phyloP scores from a whole-genome alignment of 2,888 invertebrate species.

The Hyposoter didymator region DNA sequence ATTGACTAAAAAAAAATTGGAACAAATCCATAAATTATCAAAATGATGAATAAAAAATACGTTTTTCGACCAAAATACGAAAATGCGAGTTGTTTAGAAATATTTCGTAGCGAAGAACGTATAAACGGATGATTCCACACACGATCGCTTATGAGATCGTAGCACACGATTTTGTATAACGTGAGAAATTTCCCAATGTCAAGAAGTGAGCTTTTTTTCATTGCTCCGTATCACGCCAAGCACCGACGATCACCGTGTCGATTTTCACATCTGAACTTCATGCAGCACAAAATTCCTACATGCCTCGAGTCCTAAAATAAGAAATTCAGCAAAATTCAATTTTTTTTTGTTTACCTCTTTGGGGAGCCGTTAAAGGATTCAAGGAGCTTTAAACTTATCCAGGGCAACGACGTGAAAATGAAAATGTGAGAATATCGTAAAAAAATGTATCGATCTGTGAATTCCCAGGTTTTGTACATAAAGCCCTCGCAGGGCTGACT shows the following conservation, averaged over 20 bases:
- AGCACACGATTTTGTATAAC: neutral
- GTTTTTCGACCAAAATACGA: too few species aligned
- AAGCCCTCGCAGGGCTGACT: conserved; percentile 10
- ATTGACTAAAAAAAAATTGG: too few species aligned
- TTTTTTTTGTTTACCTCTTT: neutral
- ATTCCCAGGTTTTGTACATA: neutral
- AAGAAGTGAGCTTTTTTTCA: conserved; percentile 53
- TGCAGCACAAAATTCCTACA: neutral
- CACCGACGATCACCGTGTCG: conserved; percentile 67
- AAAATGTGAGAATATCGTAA: conserved; percentile 22
- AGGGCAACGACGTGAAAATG: too few species aligned
- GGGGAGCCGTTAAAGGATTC: neutral
- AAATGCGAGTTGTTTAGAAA: too few species aligned
- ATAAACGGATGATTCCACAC: neutral
- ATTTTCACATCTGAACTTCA: conserved; percentile 12
- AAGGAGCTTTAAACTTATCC: neutral
- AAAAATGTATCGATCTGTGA: conserved; percentile 57
- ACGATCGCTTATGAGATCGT: neutral
- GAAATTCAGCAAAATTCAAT: neutral
- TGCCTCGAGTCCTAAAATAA: neutral
- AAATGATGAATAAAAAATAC: too few species aligned
- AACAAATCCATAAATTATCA: too few species aligned
- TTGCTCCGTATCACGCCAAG: conserved; percentile 74
- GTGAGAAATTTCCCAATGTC: conserved; percentile 5
- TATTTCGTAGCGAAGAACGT: neutral